phyloP scores from a whole-genome alignment of 64 coral and sea anemone species.

The Platygyra sinensis region DNA sequence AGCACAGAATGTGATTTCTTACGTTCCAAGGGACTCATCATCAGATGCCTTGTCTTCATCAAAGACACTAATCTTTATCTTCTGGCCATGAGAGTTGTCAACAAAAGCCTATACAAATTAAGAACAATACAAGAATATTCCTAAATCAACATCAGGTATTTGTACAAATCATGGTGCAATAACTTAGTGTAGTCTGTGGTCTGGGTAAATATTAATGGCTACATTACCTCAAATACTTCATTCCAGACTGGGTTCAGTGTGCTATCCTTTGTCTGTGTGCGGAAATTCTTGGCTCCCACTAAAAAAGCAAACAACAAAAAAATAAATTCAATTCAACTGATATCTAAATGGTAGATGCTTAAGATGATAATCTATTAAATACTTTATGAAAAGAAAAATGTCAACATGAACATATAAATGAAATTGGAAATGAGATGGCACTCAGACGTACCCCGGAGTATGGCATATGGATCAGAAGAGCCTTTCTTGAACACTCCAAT shows the following conservation, averaged over 20 bases:
- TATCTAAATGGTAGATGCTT: too few relatives aligned
- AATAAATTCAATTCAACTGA: too few relatives aligned
- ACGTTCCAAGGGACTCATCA: conserved; percentile 88
- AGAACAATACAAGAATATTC: not conserved
- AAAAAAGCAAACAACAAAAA: not conserved
- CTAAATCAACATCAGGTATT: not conserved
- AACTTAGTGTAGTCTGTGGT: too few relatives aligned
- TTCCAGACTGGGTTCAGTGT: conserved; percentile 91
- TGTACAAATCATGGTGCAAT: too few relatives aligned
- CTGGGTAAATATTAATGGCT: not conserved
- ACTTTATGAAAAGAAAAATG: too few relatives aligned
- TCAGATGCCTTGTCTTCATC: conserved; percentile 91
- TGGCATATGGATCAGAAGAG: conserved; percentile 93
- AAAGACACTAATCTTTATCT: conserved; percentile 91
- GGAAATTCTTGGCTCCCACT: conserved; percentile 97
- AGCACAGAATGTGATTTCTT: conserved; percentile 12
- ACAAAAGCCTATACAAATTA: conserved; percentile 79
- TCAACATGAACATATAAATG: too few relatives aligned
- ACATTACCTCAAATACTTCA: conserved; percentile 96
- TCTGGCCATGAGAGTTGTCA: conserved; percentile 87
- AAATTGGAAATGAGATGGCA: too few relatives aligned
- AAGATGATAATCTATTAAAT: too few relatives aligned
- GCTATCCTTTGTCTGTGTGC: conserved; percentile 85
- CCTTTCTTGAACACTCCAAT: conserved; percentile 95
- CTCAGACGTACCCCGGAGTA: conserved; percentile 68